Conservation (phyloP, 2,888 invertebrate genomes). For the Orthosia gracilis region DNA sequence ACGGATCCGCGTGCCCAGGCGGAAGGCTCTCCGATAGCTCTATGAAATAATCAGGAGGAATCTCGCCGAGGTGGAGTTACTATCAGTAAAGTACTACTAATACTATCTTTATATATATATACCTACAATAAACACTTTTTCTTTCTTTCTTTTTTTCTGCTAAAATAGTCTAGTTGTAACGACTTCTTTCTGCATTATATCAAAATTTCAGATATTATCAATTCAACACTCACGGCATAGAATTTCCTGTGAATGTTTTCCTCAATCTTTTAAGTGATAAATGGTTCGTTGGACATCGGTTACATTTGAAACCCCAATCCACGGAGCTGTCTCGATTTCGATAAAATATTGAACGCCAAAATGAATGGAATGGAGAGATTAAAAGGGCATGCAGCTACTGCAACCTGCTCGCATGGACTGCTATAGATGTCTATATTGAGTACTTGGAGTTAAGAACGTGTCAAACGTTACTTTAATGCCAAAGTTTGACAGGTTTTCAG, state of each 20-base stretch:
- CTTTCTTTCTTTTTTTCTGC: background rate
- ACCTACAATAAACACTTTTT: too few species aligned
- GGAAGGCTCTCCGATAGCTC: too few species aligned
- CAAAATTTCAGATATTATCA: slow-evolving; percentile 1
- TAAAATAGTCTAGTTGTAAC: background rate
- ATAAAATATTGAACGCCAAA: slow-evolving; percentile 5
- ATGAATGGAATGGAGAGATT: slow-evolving; percentile 12
- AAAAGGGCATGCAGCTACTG: background rate
- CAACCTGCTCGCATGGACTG: background rate
- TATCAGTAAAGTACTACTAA: too few species aligned
- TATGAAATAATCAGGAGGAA: too few species aligned
- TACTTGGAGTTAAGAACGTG: too few species aligned
- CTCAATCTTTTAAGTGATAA: slow-evolving; percentile 22
- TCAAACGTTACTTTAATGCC: too few species aligned
- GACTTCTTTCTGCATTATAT: background rate
- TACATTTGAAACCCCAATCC: slow-evolving; percentile 2
- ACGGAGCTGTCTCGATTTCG: background rate
- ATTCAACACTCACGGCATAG: background rate
- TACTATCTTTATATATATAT: too few species aligned
- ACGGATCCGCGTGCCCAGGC: too few species aligned
- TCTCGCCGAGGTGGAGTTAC: too few species aligned
- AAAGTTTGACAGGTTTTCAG: too few species aligned
- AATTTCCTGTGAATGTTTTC: slow-evolving; percentile 17
- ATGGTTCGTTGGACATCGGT: slow-evolving; percentile 19
- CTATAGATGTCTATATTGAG: too few species aligned